Percentiles rank a stretch among this genome's conserved stretches.
phyloP scores from a whole-genome alignment of 2,113 vertebrate genomes.

The Tupaia chinensis region DNA sequence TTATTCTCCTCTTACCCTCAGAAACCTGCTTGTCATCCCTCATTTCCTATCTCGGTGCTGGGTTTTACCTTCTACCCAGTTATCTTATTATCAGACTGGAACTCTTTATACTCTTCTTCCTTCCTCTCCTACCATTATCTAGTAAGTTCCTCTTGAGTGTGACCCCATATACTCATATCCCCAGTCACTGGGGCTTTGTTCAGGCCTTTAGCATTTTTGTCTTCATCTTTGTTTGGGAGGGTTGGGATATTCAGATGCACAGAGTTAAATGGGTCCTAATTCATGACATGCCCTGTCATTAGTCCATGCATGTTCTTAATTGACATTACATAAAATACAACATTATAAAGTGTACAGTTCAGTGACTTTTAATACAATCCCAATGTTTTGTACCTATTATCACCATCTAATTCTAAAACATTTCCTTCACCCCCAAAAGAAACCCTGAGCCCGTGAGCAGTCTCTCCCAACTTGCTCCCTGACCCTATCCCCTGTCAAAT shows the following conservation, averaged over 20 bases:
- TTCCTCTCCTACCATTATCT: not conserved
- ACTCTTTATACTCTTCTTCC: not conserved
- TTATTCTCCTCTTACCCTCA: accelerated
- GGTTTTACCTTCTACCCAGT: not conserved
- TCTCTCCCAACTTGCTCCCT: not conserved
- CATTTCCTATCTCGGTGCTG: not conserved
- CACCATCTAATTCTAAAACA: not conserved
- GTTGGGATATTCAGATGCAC: not conserved
- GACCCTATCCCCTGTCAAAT: not conserved
- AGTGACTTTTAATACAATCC: not conserved
- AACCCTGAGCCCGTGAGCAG: not conserved
- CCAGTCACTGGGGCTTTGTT: not conserved
- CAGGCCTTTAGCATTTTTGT: not conserved
- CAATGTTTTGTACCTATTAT: not conserved
- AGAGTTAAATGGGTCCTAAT: not conserved
- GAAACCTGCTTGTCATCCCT: not conserved
- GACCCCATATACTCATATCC: not conserved
- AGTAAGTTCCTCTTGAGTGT: not conserved
- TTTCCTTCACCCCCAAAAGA: not conserved
- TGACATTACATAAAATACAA: not conserved
- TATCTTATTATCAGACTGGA: not conserved
- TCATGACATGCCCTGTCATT: not conserved
- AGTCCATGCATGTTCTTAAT: not conserved
- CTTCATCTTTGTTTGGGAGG: not conserved
- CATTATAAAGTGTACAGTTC: not conserved